A percentile compares a stretch with the other conserved stretches of the same genome.
phyloP scores from a whole-genome alignment of 2,888 invertebrate genomes.

The Diaperis boleti region DNA sequence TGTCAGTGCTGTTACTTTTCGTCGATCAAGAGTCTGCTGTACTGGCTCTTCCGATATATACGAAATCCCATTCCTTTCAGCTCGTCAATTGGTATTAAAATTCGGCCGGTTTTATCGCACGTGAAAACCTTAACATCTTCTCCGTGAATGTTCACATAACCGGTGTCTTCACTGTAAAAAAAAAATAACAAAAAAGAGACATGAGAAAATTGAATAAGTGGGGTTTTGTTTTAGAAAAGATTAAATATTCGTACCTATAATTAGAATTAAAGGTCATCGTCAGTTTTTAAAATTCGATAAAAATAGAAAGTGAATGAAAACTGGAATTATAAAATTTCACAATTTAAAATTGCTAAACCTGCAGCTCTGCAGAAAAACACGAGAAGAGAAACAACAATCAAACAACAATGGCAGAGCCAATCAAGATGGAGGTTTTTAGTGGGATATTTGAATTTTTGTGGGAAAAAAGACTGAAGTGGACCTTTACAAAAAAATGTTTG shows the following conservation, averaged over 20 bases:
- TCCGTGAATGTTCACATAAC: conserved; percentile 39
- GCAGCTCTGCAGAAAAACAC: neutral
- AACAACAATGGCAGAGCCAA: neutral
- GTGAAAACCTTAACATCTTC: conserved; percentile 9
- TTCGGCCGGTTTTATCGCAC: conserved; percentile 26
- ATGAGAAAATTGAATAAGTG: neutral
- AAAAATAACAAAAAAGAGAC: neutral
- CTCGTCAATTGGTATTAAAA: conserved; percentile 33
- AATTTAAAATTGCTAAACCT: neutral
- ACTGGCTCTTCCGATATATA: conserved; percentile 33
- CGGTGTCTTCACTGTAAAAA: conserved; percentile 10
- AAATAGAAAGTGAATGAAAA: conserved; percentile 1
- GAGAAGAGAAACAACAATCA: neutral
- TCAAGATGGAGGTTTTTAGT: neutral
- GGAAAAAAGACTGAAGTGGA: no score
- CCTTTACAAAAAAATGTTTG: no score
- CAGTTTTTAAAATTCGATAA: neutral
- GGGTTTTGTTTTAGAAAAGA: neutral
- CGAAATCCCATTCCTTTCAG: conserved; percentile 29
- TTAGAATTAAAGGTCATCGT: neutral
- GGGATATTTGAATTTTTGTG: neutral
- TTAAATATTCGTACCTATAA: neutral
- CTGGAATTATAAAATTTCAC: neutral
- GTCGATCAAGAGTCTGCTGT: conserved; percentile 21
- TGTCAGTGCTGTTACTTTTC: conserved; percentile 17